Base-by-base conservation (phyloP, 2,797 vertebrate genomes). In the Dicrostonyx torquatus region DNA sequence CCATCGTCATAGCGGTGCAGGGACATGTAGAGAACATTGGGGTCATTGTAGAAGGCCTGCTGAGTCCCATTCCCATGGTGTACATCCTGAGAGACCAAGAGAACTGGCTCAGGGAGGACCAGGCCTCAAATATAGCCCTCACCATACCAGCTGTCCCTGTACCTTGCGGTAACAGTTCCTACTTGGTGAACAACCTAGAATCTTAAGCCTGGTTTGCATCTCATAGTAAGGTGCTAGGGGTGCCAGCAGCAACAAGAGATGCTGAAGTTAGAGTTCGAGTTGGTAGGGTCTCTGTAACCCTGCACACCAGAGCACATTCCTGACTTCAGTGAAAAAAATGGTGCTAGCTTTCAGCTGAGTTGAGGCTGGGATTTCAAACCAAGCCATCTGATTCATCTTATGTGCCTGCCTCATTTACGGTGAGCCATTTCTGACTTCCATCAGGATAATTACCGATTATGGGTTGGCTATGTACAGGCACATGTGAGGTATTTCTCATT, bases 51-150 rank as follows among this genome's bases (percentile, higher is more conserved):
- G 98, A 99, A 99, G 73, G 99, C 99, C 97, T 99, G 99, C 97
- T 99, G 99, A 60, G 99, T 99, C 85, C 99, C 99, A 0, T 99
- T 99, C 37, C 99, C 99, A 0, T 99, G 99, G 98, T 99, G 99
- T 92, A 99, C 99, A 84, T 99, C 99, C 99, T 99, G 96, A 0
- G 87, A 82, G 84, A 89, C 93, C 68, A 83, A 40, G 37, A 45
- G 2, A 24, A 11, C 0, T 0, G 34, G 15, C 50, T 95, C 73
- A 95, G 83, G 70, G 72, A 45, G 62, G 76, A 17, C 18, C 4
- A 14, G 50, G 90, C 40, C 14, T 43, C 0, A 9, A 58, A 60
- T 1, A 3, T 0, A 2, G 34, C 26, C 31, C 72, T 72, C 24
- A 7, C 34, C 0, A 3, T 37, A n/a, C 29, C 22, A n/a, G n/a